phyloP scores from a whole-genome alignment of 2,888 invertebrate genomes.

The Clepsis dumicolana region DNA sequence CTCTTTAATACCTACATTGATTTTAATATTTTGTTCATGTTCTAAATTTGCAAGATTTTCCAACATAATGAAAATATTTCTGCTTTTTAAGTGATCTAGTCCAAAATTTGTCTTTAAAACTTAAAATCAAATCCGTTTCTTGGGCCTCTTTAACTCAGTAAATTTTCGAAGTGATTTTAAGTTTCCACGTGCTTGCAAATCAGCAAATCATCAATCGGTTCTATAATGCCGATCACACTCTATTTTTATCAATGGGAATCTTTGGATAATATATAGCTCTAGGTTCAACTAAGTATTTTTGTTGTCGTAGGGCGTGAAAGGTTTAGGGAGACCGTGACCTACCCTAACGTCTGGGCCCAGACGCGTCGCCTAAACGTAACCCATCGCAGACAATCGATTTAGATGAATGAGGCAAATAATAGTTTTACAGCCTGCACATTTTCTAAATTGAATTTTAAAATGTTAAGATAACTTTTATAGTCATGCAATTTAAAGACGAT shows the following conservation, averaged over 20 bases:
- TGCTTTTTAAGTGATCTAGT: background rate
- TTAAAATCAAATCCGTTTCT: background rate
- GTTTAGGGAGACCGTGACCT: slow-evolving; percentile 60
- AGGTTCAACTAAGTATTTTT: slow-evolving; percentile 21
- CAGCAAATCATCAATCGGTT: no score
- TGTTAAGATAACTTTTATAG: background rate
- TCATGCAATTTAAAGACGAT: background rate
- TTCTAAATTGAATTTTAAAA: background rate
- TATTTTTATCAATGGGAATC: slow-evolving; percentile 37
- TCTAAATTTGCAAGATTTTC: background rate
- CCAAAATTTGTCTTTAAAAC: background rate
- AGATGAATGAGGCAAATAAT: background rate
- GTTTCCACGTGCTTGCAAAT: background rate
- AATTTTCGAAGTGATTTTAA: background rate
- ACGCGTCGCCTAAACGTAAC: slow-evolving; percentile 46
- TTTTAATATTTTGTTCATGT: background rate
- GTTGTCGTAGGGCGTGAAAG: slow-evolving; percentile 42
- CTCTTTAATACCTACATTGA: no score
- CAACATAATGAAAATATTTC: background rate
- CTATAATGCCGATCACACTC: slow-evolving; percentile 24
- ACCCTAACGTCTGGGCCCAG: slow-evolving; percentile 67
- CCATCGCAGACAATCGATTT: slow-evolving; percentile 51
- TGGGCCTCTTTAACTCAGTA: background rate
- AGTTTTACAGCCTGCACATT: background rate
- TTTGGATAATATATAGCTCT: background rate